Conservation (phyloP, 2,797 vertebrate species). For the Macroramphosus scolopax region DNA sequence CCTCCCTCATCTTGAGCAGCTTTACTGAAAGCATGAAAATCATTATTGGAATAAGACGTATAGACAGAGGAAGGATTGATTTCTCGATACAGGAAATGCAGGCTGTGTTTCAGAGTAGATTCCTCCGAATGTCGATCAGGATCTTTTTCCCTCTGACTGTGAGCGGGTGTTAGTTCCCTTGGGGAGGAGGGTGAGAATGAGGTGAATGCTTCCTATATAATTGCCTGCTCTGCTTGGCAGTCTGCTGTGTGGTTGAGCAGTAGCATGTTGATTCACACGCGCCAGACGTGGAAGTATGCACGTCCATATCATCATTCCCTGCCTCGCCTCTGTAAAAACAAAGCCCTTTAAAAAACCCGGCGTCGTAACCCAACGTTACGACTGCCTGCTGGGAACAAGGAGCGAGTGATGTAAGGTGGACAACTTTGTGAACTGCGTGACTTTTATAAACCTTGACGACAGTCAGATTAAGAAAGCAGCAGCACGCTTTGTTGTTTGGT, state of each 20-base stretch:
- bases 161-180: constrained; percentile 56
- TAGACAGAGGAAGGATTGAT: too few relatives aligned
- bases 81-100: too few relatives aligned
- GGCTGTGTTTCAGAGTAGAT: too few relatives aligned
- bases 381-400: constrained; percentile 51
- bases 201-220: constrained; percentile 62
- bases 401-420: constrained; percentile 53
- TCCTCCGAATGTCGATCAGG: too few relatives aligned
- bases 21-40: too few relatives aligned
- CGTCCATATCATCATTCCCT: constrained; percentile 59
- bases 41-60: too few relatives aligned
- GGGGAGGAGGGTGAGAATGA: constrained; percentile 29
- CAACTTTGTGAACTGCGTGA: constrained; percentile 27
- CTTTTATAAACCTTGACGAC: constrained; percentile 36
- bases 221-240: constrained; percentile 66
- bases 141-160: too few relatives aligned
- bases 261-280: constrained; percentile 74
- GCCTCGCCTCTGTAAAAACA: constrained; percentile 46
- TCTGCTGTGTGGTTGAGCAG: constrained; percentile 69
- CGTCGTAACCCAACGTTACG: constrained; percentile 19
- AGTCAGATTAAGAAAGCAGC: constrained; percentile 28
- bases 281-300: constrained; percentile 74
- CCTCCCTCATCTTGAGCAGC: too few relatives aligned
- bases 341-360: constrained; percentile 49
- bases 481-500: too few relatives aligned